These are phyloP conservation scores for Diarsia brunnea DNA, from an alignment of 2,888 invertebrate genomes.

Conservation along the genomic window DNA sequence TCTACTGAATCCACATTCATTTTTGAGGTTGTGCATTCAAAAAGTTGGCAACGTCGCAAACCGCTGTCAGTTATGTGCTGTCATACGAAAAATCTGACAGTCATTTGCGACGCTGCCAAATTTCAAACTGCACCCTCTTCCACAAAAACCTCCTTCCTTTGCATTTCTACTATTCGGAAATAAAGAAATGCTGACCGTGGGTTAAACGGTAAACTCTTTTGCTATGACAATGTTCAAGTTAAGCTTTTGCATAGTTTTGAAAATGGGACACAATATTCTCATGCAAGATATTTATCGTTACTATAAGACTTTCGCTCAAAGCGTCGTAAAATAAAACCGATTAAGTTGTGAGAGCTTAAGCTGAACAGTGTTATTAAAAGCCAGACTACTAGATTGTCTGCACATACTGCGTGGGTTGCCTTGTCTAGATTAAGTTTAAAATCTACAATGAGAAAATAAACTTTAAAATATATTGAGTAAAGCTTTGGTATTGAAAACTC, in stretches of 20 bases:
- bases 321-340: constrained; percentile 58
- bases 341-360: constrained; percentile 50
- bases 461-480: not conserved
- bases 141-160: not conserved
- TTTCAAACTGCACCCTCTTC: not conserved
- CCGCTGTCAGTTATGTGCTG: not conserved
- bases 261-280: constrained; percentile 36
- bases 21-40: not conserved
- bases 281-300: constrained; percentile 40
- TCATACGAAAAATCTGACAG: constrained; percentile 4
- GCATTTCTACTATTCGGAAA: constrained; percentile 20
- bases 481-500: not conserved
- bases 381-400: constrained; percentile 59
- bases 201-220: constrained; percentile 29
- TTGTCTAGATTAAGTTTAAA: constrained; percentile 41
- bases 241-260: constrained; percentile 19
- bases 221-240: not conserved
- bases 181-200: not conserved
- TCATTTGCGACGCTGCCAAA: not conserved
- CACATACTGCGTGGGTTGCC: constrained; percentile 56
- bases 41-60: constrained; percentile 4
- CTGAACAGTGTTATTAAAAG: constrained; percentile 55
- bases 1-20: not conserved
- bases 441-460: not conserved
- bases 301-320: constrained; percentile 16